Base-by-base conservation (phyloP, 2,113 vertebrate genomes). In the Rhea pennata region DNA sequence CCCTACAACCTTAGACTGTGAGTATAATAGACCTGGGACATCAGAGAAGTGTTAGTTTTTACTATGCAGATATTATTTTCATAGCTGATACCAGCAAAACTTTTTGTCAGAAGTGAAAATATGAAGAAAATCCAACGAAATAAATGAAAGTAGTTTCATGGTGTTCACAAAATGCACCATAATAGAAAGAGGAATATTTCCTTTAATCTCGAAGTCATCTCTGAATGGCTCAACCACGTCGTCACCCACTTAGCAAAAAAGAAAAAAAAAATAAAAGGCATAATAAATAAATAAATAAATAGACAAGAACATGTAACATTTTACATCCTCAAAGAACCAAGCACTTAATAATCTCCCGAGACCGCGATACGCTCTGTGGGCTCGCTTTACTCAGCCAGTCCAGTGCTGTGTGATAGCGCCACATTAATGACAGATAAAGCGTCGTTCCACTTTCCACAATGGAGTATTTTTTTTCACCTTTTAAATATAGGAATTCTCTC, bases 401-500 rank as follows among this genome's bases (percentile, higher is more conserved):
- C 71, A 26, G 36, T 53, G 33, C 40, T 0, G 4, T 54, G 74
- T 77, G 83, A 91, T 51, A 84, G 95, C 76, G 95, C 93, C 86
- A 95, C 73, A 70, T 33, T 69, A 58, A 92, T 76, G 96, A 95
- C 76, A 96, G 50, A 83, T 69, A 58, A 70, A 84, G 40, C 33
- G 27, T 71, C 92, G n/a, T 94, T 94, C 93, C 91, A 80, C 96
- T 96, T 97, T 84, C 88, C 78, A 93, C 87, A 76, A 92, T 74
- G 93, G 64, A 83, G 90, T 54, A 54, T 59, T 54, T 77, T 54
- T 77, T 59, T 59, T 31, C 51, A 87, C 92, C 88, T 90, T 96
- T 96, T 95, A 97, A 97, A 97, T 96, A 95, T 97, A 97, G 95
- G 95, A 95, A 96, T 93, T 94, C 84, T 90, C 91, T 98, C 81